phyloP scores from a whole-genome alignment of 64 coral and sea anemone species.

The Trachythela sp. region DNA sequence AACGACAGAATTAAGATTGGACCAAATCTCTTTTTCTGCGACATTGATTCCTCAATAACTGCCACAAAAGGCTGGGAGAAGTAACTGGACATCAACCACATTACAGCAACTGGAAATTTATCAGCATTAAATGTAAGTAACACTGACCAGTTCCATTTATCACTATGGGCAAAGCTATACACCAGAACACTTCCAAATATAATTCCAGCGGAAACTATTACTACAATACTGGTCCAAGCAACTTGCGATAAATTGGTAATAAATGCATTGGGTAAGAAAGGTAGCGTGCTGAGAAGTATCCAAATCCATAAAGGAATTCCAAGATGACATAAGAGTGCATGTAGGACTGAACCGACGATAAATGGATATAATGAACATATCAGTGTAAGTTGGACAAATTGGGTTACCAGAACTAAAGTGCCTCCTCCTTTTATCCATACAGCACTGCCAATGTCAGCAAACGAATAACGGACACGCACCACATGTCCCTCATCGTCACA shows the following conservation, averaged over 20 bases:
- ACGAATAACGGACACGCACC: conserved; percentile 67
- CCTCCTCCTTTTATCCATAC: conserved; percentile 57
- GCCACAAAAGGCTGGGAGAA: conserved; percentile 91
- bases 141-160: conserved; percentile 71
- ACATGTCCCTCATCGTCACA: conserved; percentile 27
- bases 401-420: conserved; percentile 60
- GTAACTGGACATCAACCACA: conserved; percentile 86
- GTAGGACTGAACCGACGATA: conserved; percentile 74
- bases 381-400: conserved; percentile 64
- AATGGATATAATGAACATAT: conserved; percentile 71
- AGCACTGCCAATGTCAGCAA: conserved; percentile 71
- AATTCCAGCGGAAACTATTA: conserved; percentile 74
- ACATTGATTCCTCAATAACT: conserved; percentile 90
- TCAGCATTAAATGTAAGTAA: conserved; percentile 65
- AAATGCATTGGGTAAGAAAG: conserved; percentile 87
- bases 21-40: conserved; percentile 62
- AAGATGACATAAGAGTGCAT: conserved; percentile 55
- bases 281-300: conserved; percentile 61
- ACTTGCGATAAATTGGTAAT: conserved; percentile 88
- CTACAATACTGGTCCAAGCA: conserved; percentile 94
- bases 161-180: conserved; percentile 55
- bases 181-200: conserved; percentile 79
- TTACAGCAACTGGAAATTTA: conserved; percentile 77
- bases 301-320: conserved; percentile 57
- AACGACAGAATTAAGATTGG: conserved; percentile 69